These are phyloP conservation scores for Chionodraco myersi DNA, from an alignment of 2,113 vertebrate species.

Conservation along the genomic window DNA sequence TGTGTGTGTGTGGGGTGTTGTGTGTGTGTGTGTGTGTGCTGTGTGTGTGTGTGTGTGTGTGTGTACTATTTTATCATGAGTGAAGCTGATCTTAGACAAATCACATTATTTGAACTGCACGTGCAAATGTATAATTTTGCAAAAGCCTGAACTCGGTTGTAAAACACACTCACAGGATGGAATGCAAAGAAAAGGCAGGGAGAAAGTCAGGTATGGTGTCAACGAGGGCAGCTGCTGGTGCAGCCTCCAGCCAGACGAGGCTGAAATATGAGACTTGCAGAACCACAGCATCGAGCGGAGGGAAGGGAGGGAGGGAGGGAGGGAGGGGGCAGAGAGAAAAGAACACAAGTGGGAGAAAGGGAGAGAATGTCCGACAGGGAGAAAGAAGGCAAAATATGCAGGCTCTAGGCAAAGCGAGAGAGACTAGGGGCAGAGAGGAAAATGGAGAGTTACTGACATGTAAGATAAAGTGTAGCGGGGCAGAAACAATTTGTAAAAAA, in stretches of 20 bases:
- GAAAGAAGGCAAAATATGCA: slow-evolving; percentile 41
- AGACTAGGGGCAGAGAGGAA: not conserved
- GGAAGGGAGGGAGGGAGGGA: not conserved
- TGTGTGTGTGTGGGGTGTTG: no score
- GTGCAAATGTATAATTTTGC: not conserved
- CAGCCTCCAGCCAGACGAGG: slow-evolving; percentile 67
- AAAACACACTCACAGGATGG: no score
- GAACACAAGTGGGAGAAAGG: slow-evolving; percentile 22
- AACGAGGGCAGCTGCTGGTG: slow-evolving; percentile 71
- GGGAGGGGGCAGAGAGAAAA: slow-evolving; percentile 34
- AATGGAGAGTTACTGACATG: not conserved
- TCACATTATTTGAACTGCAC: no score
- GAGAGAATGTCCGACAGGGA: slow-evolving; percentile 43
- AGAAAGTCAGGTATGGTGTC: slow-evolving; percentile 64
- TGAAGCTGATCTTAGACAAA: no score
- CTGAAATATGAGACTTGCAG: slow-evolving; percentile 78
- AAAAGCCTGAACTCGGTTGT: not conserved
- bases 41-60: no score
- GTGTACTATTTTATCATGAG: no score
- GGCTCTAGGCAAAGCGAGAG: slow-evolving; percentile 19
- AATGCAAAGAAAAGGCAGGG: slow-evolving; percentile 24
- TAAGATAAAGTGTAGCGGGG: not conserved
- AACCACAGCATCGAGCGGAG: slow-evolving; percentile 40
- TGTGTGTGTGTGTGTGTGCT: no score
- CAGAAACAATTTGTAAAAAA: not conserved